These are phyloP conservation scores for Crotalus helleri DNA, from an alignment of 2,113 vertebrate species.

Conservation along the genomic window DNA sequence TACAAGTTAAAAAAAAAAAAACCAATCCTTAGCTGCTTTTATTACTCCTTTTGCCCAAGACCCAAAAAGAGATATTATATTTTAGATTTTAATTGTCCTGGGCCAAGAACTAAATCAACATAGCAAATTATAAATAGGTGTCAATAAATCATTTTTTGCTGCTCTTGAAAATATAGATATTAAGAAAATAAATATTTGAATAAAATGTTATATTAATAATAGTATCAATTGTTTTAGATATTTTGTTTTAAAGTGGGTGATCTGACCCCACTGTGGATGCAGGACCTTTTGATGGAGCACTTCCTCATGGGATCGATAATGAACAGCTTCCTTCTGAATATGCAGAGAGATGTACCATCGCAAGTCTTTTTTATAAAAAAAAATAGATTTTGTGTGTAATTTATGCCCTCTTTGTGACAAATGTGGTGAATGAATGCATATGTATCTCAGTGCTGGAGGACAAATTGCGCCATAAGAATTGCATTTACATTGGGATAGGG, in stretches of 20 bases:
- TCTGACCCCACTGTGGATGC: neutral
- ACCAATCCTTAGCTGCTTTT: constrained; percentile 29
- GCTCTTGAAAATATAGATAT: neutral
- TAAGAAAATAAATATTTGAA: constrained; percentile 35
- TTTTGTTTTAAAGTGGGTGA: constrained; percentile 26
- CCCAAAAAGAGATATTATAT: constrained; percentile 2
- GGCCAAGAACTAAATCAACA: constrained; percentile 27
- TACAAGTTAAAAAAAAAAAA: constrained; percentile 36
- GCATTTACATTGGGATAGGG: neutral
- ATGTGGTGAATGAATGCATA: neutral
- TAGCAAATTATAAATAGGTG: neutral
- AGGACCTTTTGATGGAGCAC: neutral
- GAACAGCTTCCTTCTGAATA: neutral
- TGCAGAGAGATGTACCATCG: neutral
- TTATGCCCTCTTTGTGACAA: neutral
- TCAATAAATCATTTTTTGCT: neutral
- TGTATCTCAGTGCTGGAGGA: neutral
- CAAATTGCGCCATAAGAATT: neutral
- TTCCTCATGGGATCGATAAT: neutral
- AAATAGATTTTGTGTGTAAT: neutral
- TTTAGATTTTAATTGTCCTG: constrained; percentile 38
- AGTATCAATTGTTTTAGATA: constrained; percentile 43
- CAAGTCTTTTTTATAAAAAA: neutral
- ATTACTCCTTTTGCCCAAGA: constrained; percentile 19
- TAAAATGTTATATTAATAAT: constrained; percentile 31